Evolutionary conservation across 2,888 invertebrate species (phyloP).

Genomic region (Leptinotarsa rubiginosa): DNA sequence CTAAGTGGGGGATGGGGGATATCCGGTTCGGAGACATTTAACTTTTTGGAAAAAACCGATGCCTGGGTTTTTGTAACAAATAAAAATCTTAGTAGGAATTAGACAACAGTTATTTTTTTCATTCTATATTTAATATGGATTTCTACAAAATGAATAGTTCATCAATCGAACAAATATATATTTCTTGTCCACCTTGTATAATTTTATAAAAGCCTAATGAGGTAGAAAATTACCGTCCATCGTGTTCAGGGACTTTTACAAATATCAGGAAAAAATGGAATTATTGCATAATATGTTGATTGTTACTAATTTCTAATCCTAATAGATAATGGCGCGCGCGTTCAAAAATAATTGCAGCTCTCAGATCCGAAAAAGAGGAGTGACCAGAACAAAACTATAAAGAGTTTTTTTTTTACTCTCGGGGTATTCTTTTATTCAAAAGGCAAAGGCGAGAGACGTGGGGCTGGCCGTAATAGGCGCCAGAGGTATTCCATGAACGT

Average conservation of each 20-base stretch:
- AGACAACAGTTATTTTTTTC: no score
- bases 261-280: neutral
- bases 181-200: no score
- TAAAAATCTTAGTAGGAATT: no score
- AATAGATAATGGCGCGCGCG: slow-evolving; percentile 5
- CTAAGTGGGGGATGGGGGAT: no score
- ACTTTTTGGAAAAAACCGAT: no score
- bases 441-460: slow-evolving; percentile 27
- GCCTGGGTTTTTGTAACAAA: no score
- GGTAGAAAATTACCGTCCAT: neutral
- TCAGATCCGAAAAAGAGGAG: slow-evolving; percentile 17
- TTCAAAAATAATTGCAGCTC: slow-evolving; percentile 6
- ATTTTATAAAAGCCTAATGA: neutral
- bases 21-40: no score
- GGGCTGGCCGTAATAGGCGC: slow-evolving; percentile 40
- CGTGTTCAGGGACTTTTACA: neutral
- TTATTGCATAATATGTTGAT: slow-evolving; percentile 10
- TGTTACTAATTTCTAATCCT: slow-evolving; percentile 5
- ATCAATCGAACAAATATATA: no score
- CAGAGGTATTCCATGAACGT: slow-evolving; percentile 44
- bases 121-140: no score
- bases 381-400: slow-evolving; percentile 34
- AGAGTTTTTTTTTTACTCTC: slow-evolving; percentile 32
- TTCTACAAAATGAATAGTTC: no score
- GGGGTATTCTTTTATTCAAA: slow-evolving; percentile 50